Conservation (phyloP, 2,888 invertebrate genomes). For the Ornithoptera priamus region DNA sequence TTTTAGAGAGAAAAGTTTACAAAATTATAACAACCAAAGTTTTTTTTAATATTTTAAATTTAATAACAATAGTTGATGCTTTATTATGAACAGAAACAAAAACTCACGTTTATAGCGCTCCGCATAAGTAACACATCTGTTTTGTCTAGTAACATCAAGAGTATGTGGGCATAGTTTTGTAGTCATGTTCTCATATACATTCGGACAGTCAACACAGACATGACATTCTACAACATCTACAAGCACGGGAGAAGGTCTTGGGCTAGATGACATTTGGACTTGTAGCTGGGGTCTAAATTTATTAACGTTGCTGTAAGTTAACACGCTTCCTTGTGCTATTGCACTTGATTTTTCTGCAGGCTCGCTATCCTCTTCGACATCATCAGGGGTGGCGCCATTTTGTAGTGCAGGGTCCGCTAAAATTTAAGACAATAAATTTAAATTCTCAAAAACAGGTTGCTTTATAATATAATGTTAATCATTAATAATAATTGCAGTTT, state of each 20-base stretch:
- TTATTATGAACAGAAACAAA: neutral
- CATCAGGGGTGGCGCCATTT: slow-evolving; percentile 18
- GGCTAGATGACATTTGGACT: slow-evolving; percentile 16
- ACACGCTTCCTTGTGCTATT: slow-evolving; percentile 18
- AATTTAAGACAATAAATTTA: neutral
- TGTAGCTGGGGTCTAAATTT: slow-evolving; percentile 20
- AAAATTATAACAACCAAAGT: neutral
- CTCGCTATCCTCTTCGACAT: slow-evolving; percentile 11
- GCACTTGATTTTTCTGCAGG: slow-evolving; percentile 5
- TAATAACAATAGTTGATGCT: neutral
- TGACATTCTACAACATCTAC: slow-evolving; percentile 45
- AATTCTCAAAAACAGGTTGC: neutral
- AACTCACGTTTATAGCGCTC: slow-evolving; percentile 58
- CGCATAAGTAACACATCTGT: slow-evolving; percentile 55
- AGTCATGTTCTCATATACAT: slow-evolving; percentile 41
- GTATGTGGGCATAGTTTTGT: slow-evolving; percentile 49
- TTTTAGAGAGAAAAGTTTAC: no score
- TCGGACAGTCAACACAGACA: slow-evolving; percentile 55
- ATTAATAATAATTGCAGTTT: no score
- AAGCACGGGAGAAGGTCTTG: slow-evolving; percentile 14
- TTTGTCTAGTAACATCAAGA: slow-evolving; percentile 41
- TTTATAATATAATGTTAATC: no score
- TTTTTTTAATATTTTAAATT: neutral
- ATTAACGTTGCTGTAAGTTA: slow-evolving; percentile 12
- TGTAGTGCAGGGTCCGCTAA: slow-evolving; percentile 10